Base-by-base conservation (phyloP, 2,888 invertebrate species). In the Pasiphila rectangulata region DNA sequence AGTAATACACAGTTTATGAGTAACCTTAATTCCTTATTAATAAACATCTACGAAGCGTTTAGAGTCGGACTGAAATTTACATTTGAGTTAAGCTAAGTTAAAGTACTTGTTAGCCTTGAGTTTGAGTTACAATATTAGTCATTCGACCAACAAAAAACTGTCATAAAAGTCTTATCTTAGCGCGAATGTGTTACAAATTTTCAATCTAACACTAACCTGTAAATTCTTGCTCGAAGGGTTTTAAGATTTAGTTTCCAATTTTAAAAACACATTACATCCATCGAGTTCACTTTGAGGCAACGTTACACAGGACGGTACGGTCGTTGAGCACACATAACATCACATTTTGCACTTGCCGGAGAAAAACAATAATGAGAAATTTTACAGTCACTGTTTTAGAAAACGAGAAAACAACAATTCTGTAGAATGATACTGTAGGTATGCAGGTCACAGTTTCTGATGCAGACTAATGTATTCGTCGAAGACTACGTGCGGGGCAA, bases 331-430 rank as follows among this genome's bases (percentile, higher is more conserved):
- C 79, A 81, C 81, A 84, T 71, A 81, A 82, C 79, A 82, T 87
- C 87, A 88, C 87, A 86, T 86, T 85, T 86, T 83, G 82, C 86
- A 86, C 86, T 81, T 71, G 70, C 67, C 67, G 69, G 69, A 67
- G 68, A 69, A 71, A 75, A 82, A 79, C 75, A 77, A 78, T 71
- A 67, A n/a, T 71, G 69, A 55, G 56, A 51, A 57, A 54, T 64
- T 65, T 62, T 70, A 72, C 71, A 71, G 67, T 66, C 71, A 62
- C 67, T 64, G 59, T 79, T 81, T 73, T 79, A 75, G 79, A 75
- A 4, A 16, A 15, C 23, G 4, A 10, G 16, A 20, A 13, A 25
- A 30, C 19, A 25, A 15, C 6, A 15, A 17, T 30, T 10, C 20
- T 38, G 9, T 43, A 27, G 15, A 2, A 42, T 20, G 23, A 61